Evolutionary conservation across 2,888 invertebrate genomes (phyloP).

Genomic region (Drosophila neutralis): DNA sequence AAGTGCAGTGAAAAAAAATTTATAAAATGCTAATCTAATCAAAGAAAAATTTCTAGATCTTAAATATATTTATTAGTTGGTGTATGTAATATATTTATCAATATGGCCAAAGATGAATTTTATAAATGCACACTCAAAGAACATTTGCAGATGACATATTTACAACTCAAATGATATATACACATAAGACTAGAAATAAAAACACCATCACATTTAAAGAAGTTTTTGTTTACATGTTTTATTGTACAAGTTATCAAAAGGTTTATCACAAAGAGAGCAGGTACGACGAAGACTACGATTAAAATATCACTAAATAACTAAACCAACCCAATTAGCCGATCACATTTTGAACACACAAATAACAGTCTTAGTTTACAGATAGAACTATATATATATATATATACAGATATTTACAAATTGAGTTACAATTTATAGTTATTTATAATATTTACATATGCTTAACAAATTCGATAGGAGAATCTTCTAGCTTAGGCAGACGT

Average conservation of each 20-base stretch:
- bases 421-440: constrained; percentile 12
- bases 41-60: neutral
- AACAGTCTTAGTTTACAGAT: constrained; percentile 46
- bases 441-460: constrained; percentile 43
- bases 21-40: neutral
- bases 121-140: neutral
- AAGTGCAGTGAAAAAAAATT: neutral
- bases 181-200: constrained; percentile 17
- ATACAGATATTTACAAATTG: constrained; percentile 25
- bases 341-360: constrained; percentile 50
- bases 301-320: constrained; percentile 31
- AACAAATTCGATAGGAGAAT: constrained; percentile 20
- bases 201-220: constrained; percentile 48
- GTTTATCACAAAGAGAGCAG: constrained; percentile 63
- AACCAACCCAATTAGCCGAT: constrained; percentile 39
- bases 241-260: constrained; percentile 47
- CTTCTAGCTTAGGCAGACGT: constrained; percentile 70
- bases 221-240: constrained; percentile 44
- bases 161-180: neutral
- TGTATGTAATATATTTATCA: neutral
- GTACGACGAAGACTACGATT: constrained; percentile 30
- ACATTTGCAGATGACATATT: neutral
- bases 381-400: constrained; percentile 12
- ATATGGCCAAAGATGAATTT: neutral
- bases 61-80: neutral